These are phyloP conservation scores for Tinea pellionella DNA, from an alignment of 2,888 invertebrate species.

Conservation along the genomic window DNA sequence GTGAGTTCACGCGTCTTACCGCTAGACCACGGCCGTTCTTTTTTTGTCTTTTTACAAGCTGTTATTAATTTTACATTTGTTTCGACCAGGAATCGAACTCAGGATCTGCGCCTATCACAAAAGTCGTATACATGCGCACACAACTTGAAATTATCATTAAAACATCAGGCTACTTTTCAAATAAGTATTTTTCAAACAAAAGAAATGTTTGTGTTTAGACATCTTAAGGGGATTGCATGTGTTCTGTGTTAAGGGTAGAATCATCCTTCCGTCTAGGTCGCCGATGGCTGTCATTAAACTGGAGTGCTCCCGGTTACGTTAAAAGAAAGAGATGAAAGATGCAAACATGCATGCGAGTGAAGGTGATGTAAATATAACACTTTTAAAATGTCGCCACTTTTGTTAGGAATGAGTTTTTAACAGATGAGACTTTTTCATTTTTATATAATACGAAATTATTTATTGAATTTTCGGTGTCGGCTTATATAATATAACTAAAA, in stretches of 20 bases:
- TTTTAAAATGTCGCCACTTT: background rate
- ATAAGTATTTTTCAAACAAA: background rate
- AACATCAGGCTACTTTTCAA: background rate
- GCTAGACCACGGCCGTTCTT: too few relatives aligned
- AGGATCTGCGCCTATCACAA: too few relatives aligned
- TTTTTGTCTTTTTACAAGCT: too few relatives aligned
- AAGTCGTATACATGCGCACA: too few relatives aligned
- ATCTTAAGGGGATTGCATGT: background rate
- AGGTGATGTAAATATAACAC: background rate
- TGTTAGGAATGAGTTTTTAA: background rate
- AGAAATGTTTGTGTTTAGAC: background rate
- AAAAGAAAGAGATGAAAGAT: background rate
- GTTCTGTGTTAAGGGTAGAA: background rate
- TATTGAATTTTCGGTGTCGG: too few relatives aligned
- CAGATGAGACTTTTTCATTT: background rate
- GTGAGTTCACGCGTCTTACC: too few relatives aligned
- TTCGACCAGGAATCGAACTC: too few relatives aligned
- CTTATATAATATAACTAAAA: too few relatives aligned
- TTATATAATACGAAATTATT: too few relatives aligned
- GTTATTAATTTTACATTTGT: too few relatives aligned
- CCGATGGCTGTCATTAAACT: constrained; percentile 5
- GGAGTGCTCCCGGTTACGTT: background rate
- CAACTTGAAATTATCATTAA: too few relatives aligned
- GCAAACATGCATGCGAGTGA: background rate
- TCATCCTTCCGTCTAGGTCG: constrained; percentile 5